These are phyloP conservation scores for Pteria penguin DNA, from an alignment of 2,888 invertebrate genomes.

Conservation along the genomic window DNA sequence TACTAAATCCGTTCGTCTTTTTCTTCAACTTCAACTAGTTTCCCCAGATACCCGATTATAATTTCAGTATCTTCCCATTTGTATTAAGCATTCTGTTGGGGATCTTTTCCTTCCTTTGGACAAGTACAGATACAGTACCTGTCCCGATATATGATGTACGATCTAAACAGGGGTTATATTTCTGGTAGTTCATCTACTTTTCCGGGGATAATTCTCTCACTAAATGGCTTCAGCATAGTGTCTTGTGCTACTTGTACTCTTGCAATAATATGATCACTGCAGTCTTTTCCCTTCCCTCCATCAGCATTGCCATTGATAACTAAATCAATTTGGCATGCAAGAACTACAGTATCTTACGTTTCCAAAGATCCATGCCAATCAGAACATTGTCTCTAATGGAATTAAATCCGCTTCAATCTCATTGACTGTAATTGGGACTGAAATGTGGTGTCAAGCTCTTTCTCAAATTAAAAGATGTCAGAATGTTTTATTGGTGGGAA, in stretches of 20 bases:
- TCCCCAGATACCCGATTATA: not conserved
- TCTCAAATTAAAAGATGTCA: no score
- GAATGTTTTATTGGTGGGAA: no score
- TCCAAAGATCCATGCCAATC: not conserved
- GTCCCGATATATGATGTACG: not conserved
- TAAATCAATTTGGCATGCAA: not conserved
- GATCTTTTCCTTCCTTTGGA: not conserved
- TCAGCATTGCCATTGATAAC: not conserved
- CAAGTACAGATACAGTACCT: not conserved
- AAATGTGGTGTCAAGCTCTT: not conserved
- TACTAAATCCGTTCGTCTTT: not conserved
- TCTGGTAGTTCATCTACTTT: not conserved
- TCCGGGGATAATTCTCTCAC: not conserved
- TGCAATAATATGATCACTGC: not conserved
- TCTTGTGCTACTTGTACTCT: conserved; percentile 5
- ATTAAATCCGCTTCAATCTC: not conserved
- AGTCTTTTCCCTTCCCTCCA: not conserved
- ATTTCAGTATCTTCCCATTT: not conserved
- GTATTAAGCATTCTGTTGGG: not conserved
- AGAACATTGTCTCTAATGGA: not conserved
- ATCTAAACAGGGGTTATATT: no score
- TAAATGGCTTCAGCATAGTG: not conserved
- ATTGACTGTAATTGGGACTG: not conserved
- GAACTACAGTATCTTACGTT: not conserved
- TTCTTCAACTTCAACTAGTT: not conserved